Conservation (phyloP, 2,113 vertebrate species). For the Clarias batrachus region DNA sequence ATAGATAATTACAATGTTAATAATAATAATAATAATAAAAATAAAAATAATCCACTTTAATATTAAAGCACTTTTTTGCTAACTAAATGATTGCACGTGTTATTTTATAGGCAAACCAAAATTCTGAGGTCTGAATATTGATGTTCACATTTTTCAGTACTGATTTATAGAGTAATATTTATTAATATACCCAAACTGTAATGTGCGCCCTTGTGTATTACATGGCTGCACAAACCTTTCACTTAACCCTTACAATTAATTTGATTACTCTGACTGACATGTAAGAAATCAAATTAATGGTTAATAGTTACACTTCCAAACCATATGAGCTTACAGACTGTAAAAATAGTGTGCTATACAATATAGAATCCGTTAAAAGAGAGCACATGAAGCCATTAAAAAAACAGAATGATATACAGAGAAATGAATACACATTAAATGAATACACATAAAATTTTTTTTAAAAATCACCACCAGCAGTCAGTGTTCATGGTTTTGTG, state of each 20-base stretch:
- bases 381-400: background rate
- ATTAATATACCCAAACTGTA: background rate
- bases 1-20: too few relatives aligned
- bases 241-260: background rate
- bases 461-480: slow-evolving; percentile 47
- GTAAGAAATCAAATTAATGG: background rate
- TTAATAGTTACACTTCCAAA: background rate
- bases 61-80: too few relatives aligned
- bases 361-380: background rate
- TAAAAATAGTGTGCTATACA: background rate
- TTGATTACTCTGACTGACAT: background rate
- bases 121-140: too few relatives aligned
- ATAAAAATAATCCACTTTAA: too few relatives aligned
- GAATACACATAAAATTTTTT: too few relatives aligned
- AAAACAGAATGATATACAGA: background rate
- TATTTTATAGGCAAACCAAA: too few relatives aligned
- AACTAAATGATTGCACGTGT: too few relatives aligned
- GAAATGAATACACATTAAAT: background rate
- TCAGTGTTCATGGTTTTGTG: slow-evolving; percentile 65
- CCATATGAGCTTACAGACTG: background rate
- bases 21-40: too few relatives aligned
- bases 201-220: background rate
- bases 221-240: background rate
- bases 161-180: background rate
- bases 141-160: background rate